Conservation (phyloP, 2,797 vertebrate species). For the Champsocephalus gunnari region DNA sequence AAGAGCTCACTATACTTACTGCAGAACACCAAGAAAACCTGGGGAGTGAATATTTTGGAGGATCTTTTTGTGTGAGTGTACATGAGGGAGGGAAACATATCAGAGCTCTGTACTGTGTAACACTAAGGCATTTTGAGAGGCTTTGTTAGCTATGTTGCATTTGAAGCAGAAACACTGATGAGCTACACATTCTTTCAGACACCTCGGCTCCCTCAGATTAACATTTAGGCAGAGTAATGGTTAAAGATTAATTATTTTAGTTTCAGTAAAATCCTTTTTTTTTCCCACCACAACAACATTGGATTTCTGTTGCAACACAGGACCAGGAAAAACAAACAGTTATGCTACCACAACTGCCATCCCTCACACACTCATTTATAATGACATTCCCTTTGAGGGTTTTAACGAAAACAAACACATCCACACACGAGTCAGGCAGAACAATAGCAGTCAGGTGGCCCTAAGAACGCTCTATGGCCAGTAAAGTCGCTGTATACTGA, state of each 20-base stretch:
- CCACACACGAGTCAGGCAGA: constrained; percentile 73
- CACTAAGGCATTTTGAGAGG: constrained; percentile 84
- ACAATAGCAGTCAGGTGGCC: constrained; percentile 78
- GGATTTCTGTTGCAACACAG: constrained; percentile 61
- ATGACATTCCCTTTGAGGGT: constrained; percentile 75
- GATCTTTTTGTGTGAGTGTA: constrained; percentile 46
- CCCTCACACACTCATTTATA: constrained; percentile 45
- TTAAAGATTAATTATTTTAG: constrained; percentile 56
- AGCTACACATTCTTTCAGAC: constrained; percentile 78
- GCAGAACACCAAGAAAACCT: constrained; percentile 67
- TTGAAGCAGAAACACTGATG: constrained; percentile 76
- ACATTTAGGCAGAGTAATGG: constrained; percentile 65
- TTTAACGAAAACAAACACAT: constrained; percentile 55
- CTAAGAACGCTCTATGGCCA: constrained; percentile 70
- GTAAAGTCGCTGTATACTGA: constrained; percentile 73
- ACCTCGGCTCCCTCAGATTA: constrained; percentile 56
- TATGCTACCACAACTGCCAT: constrained; percentile 58
- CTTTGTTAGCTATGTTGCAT: constrained; percentile 72
- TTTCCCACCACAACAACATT: constrained; percentile 55
- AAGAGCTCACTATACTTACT: constrained; percentile 67
- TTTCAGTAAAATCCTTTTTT: constrained; percentile 52
- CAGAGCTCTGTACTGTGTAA: constrained; percentile 70
- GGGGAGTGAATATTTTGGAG: constrained; percentile 48
- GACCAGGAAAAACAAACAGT: constrained; percentile 45
- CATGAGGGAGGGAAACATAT: constrained; percentile 33